Percentiles rank a stretch among this genome's conserved stretches.
These are phyloP conservation scores for Falco cherrug DNA, from an alignment of 2,797 vertebrate species.

Conservation along the genomic window DNA sequence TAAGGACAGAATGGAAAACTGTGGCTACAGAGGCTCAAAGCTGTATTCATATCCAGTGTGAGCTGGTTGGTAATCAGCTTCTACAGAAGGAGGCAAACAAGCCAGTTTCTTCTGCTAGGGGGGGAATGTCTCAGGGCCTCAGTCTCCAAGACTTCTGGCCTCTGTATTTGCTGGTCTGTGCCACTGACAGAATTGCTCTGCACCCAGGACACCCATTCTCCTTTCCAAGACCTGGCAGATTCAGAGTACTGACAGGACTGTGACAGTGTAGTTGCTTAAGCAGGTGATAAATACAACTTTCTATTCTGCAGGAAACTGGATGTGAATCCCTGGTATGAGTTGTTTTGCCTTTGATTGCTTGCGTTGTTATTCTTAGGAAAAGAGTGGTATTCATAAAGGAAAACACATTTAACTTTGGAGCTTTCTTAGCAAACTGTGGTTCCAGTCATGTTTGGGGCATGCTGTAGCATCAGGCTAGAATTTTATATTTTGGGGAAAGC, in stretches of 20 bases:
- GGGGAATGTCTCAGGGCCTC: not conserved
- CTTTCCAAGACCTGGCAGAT: not conserved
- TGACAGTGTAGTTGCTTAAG: not conserved
- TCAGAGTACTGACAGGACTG: not conserved
- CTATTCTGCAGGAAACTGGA: not conserved
- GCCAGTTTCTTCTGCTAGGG: not conserved
- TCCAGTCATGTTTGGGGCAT: not conserved
- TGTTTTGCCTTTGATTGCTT: not conserved
- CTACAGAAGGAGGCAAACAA: not conserved
- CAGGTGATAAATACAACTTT: not conserved
- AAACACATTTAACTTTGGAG: not conserved
- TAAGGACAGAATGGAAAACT: conserved; percentile 55
- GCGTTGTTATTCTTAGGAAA: not conserved
- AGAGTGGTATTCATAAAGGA: not conserved
- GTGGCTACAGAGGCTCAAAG: not conserved
- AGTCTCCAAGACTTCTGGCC: not conserved
- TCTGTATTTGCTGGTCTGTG: not conserved
- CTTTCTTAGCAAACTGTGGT: not conserved
- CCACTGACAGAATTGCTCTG: not conserved
- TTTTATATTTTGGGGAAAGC: not conserved
- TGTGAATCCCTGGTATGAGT: not conserved
- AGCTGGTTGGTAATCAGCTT: not conserved
- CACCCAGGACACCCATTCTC: not conserved
- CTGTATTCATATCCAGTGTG: not conserved
- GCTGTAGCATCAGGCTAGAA: not conserved